These are phyloP conservation scores for Hyposoter didymator DNA, from an alignment of 2,888 invertebrate species.

Conservation along the genomic window DNA sequence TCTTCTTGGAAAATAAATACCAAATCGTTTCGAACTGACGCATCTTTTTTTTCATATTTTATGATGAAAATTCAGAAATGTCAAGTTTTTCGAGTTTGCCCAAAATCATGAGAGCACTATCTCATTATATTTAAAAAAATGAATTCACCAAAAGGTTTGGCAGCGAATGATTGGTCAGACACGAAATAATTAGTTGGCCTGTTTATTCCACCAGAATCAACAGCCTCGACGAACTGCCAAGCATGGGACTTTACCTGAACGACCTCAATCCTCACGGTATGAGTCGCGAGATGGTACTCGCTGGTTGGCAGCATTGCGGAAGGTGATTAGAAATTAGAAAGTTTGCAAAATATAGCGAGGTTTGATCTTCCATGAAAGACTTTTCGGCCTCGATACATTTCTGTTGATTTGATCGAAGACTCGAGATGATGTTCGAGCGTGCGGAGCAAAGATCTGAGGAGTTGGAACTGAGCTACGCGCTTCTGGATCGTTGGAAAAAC, in stretches of 20 bases:
- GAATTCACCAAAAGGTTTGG: too few relatives aligned
- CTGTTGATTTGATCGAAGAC: slow-evolving; percentile 81
- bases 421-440: slow-evolving; percentile 93
- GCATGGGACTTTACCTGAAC: slow-evolving; percentile 91
- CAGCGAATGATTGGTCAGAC: neutral
- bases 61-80: too few relatives aligned
- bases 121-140: too few relatives aligned
- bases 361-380: neutral
- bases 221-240: slow-evolving; percentile 92
- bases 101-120: too few relatives aligned
- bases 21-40: too few relatives aligned
- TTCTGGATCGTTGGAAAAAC: slow-evolving; percentile 93
- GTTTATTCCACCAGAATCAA: slow-evolving; percentile 87
- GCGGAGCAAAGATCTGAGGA: slow-evolving; percentile 92
- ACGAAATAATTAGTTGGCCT: neutral
- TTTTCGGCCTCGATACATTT: slow-evolving; percentile 26
- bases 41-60: too few relatives aligned
- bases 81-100: too few relatives aligned
- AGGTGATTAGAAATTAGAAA: slow-evolving; percentile 83
- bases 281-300: slow-evolving; percentile 92
- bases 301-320: slow-evolving; percentile 94
- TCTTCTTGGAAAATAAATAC: too few relatives aligned
- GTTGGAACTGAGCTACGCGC: slow-evolving; percentile 90
- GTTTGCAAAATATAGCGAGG: neutral
- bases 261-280: slow-evolving; percentile 94